These are phyloP conservation scores for Corvus cornix DNA, from an alignment of 2,113 vertebrate species.

Conservation along the genomic window DNA sequence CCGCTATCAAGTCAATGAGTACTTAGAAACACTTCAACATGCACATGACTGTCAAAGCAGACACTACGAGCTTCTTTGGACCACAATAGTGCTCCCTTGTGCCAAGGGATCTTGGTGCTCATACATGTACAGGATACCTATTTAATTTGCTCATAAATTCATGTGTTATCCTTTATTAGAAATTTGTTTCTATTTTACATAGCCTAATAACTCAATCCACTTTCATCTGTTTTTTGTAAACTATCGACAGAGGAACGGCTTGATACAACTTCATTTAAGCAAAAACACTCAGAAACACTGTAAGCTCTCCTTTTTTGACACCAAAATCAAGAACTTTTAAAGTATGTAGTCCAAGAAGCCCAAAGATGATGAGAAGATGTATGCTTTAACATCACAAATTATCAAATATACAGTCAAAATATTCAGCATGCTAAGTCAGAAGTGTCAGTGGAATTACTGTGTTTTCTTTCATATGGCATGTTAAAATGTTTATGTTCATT, in stretches of 20 bases:
- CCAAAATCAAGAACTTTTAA: neutral
- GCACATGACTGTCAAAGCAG: neutral
- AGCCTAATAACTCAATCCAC: neutral
- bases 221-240: neutral
- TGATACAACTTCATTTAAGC: neutral
- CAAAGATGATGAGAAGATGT: neutral
- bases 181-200: neutral
- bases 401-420: neutral
- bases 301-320: neutral
- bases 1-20: neutral
- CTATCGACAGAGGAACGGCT: neutral
- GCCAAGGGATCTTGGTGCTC: neutral
- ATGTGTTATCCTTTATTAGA: neutral
- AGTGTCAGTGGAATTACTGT: neutral
- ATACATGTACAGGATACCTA: neutral
- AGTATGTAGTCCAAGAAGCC: neutral
- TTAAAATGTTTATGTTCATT: neutral
- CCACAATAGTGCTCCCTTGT: neutral
- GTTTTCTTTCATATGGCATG: neutral
- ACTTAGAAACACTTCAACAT: neutral
- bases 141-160: neutral
- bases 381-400: neutral
- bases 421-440: neutral
- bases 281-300: neutral
- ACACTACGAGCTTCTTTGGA: neutral